Conservation (phyloP, 2,113 vertebrate genomes). For the Microcebus griseorufus region DNA sequence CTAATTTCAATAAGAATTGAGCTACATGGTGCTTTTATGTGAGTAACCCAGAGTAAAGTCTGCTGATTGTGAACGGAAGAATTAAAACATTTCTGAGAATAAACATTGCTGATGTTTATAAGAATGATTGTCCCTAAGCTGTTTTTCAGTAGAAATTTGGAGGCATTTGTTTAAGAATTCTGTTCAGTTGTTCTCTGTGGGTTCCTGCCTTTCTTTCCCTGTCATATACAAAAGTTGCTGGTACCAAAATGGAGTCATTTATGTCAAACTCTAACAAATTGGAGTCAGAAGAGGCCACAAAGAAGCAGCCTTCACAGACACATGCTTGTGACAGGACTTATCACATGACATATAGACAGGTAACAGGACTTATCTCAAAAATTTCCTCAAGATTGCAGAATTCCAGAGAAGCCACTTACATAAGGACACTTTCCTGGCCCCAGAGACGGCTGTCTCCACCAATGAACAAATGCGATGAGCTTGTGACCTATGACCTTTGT, state of each 20-base stretch:
- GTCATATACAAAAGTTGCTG: background rate
- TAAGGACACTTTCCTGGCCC: background rate
- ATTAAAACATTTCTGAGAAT: conserved; percentile 11
- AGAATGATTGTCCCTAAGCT: background rate
- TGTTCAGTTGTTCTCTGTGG: background rate
- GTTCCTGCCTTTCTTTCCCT: background rate
- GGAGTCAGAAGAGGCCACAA: background rate
- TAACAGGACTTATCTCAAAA: background rate
- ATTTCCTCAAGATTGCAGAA: background rate
- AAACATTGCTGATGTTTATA: background rate
- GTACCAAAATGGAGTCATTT: background rate
- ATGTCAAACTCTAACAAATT: background rate
- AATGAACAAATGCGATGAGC: background rate
- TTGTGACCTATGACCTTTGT: background rate
- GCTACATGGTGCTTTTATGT: background rate
- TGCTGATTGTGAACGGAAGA: background rate
- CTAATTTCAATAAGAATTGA: background rate
- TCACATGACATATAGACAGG: too few relatives aligned
- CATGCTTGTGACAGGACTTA: background rate
- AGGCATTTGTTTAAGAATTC: background rate
- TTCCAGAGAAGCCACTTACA: background rate
- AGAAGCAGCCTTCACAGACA: background rate
- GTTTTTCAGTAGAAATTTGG: background rate
- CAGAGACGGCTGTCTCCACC: background rate
- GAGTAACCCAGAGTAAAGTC: background rate